Base-by-base conservation (phyloP, 1,140 invertebrate genomes). In the Polypedilum pembai region DNA sequence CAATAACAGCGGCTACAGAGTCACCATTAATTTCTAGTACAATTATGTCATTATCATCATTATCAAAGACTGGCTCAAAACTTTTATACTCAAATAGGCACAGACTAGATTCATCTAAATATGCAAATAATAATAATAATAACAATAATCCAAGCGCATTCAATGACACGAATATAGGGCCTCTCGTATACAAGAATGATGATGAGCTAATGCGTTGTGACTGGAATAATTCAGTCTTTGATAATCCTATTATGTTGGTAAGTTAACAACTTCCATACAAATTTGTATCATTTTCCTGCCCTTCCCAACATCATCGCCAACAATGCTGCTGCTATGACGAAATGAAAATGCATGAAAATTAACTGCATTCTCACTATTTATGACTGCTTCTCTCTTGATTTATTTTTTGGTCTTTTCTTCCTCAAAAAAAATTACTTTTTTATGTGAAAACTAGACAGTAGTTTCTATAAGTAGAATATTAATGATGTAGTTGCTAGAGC, bases 21-120 rank as follows among this genome's bases (percentile, higher is more conserved):
- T 10, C 65, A 18, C 8, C 65, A 33, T 3, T 33, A 69, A 69
- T 0, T 21, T 69, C 65, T 69, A 69, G 65, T 69, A 18, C 65
- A 69, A 69, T 69, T 69, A 69, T 69, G 65, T 20, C 65, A 69
- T 69, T 69, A 69, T 69, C 65, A 69, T 20, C 65, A 69, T 69
- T 69, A 69, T 69, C 65, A 69, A 69, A 69, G 65, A 69, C 65
- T 69, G 65, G 65, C 65, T 69, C 65, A 69, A 69, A 69, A 21
- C 65, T 69, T 69, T 69, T 69, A 21, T 69, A 69, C 18, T 18
- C 65, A 69, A 69, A 69, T 69, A 69, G 18, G 17, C 65, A 69
- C 18, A 69, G 65, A 69, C 20, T 69, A 69, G 65, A 69, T 20
- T 18, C 17, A 18, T 18, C 20, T 21, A 69, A 69, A 20, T 7